phyloP scores from a whole-genome alignment of 2,888 invertebrate species.

The Tanypteryx hageni region DNA sequence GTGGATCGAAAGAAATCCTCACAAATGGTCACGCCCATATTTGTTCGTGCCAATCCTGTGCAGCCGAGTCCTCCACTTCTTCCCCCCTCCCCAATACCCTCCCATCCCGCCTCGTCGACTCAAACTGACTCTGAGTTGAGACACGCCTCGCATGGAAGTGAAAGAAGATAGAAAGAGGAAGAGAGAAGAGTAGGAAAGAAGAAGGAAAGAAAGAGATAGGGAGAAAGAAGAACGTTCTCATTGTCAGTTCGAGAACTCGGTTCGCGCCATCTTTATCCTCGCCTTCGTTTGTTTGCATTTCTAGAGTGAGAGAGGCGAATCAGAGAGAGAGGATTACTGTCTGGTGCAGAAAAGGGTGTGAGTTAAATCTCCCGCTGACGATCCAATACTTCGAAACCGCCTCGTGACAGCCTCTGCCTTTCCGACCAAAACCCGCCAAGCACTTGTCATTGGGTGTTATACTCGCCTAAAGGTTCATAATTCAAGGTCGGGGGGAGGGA shows the following conservation, averaged over 20 bases:
- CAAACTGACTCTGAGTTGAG: neutral
- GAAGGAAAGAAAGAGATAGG: neutral
- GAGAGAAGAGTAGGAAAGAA: neutral
- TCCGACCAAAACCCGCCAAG: slow-evolving; percentile 45
- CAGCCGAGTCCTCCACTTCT: neutral
- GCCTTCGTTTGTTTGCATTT: slow-evolving; percentile 23
- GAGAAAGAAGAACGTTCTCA: neutral
- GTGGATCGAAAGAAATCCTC: slow-evolving; percentile 32
- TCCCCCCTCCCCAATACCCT: too few relatives aligned
- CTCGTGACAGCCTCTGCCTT: slow-evolving; percentile 46
- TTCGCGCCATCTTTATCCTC: slow-evolving; percentile 4
- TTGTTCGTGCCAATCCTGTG: slow-evolving; percentile 29
- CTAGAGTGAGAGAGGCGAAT: neutral
- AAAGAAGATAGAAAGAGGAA: neutral
- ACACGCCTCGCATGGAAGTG: neutral
- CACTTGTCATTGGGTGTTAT: slow-evolving; percentile 62
- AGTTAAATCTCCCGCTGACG: slow-evolving; percentile 17
- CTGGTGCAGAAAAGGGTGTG: neutral
- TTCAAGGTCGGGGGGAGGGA: slow-evolving; percentile 55
- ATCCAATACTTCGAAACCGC: slow-evolving; percentile 42
- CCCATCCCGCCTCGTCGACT: slow-evolving; percentile 20
- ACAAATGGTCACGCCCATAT: slow-evolving; percentile 32
- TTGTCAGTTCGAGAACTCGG: neutral
- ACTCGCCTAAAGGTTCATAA: slow-evolving; percentile 60
- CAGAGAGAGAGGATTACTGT: neutral